Percentiles rank a stretch among this genome's conserved stretches.
Conservation (phyloP, 2,888 invertebrate genomes). For the Hoplodrina ambigua region DNA sequence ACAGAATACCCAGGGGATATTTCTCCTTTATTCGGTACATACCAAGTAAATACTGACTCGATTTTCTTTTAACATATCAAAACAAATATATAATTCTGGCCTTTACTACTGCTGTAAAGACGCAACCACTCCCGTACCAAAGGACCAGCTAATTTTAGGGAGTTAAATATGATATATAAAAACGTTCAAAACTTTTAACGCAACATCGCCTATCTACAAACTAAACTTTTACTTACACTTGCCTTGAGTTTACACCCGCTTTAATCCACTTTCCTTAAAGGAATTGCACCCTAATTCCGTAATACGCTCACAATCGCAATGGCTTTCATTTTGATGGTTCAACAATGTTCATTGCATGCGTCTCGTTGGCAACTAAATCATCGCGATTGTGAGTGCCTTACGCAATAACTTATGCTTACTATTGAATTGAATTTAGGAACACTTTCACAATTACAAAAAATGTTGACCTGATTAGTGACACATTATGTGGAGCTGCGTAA, state of each 20-base stretch:
- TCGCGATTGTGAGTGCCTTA: slow-evolving; percentile 5
- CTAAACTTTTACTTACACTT: slow-evolving; percentile 11
- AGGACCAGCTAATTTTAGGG: not conserved
- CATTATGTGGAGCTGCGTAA: not conserved
- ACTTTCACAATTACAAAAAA: not conserved
- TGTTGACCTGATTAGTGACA: not conserved
- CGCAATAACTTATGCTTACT: slow-evolving; percentile 3
- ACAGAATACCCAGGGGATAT: slow-evolving; percentile 27
- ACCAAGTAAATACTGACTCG: not conserved
- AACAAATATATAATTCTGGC: not conserved
- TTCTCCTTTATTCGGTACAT: not conserved
- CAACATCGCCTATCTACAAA: not conserved
- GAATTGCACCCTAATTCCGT: slow-evolving; percentile 29
- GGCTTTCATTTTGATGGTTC: slow-evolving; percentile 20
- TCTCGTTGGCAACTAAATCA: slow-evolving; percentile 19
- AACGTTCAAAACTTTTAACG: slow-evolving; percentile 15
- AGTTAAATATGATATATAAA: not conserved
- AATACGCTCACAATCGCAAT: slow-evolving; percentile 35
- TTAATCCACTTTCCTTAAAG: slow-evolving; percentile 25
- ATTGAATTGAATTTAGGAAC: slow-evolving; percentile 8
- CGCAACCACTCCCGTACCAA: not conserved
- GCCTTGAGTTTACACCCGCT: slow-evolving; percentile 24
- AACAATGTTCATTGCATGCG: slow-evolving; percentile 28
- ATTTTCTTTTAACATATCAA: slow-evolving; percentile 1
- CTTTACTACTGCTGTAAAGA: not conserved